Base-by-base conservation (phyloP, 1,140 invertebrate species). In the Listronotus oregonensis region DNA sequence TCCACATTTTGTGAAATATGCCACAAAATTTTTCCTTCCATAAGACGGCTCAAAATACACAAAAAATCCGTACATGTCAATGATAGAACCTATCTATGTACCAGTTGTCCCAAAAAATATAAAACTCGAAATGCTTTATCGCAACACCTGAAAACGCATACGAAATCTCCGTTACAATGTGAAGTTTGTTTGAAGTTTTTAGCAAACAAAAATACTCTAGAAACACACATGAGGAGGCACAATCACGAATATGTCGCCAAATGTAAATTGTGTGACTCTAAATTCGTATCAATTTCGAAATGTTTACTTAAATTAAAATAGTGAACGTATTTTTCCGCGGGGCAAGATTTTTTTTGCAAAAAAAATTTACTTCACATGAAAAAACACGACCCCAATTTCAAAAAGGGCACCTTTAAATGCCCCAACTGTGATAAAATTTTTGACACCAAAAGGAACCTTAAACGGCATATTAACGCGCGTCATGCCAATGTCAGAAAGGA, bases 191-290 rank as follows among this genome's bases (percentile, higher is more conserved):
- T 65, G 0, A 87, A 87, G 64, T 82, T 84, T 1, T 92, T 93
- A 71, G 88, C 85, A 4, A 82, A 89, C 0, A 82, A 85, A 17
- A 84, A 85, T 1, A 82, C 89, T 60, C 78, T 90, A 54, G 84
- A 85, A 3, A 84, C 83, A 11, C 89, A 92, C 71, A 77, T 84
- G 10, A 79, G 84, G 32, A 84, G 85, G 15, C 84, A 87, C 57
- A 82, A 83, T n/a, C 83, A 83, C 18, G 82, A 87, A 62, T 75
- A 64, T 43, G 64, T 71, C 14, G 59, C 65, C 34, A 58, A 54
- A 47, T 76, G 74, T 54, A 71, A 80, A 10, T 69, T 75, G 6
- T 83, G 82, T 54, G 71, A 76, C 4, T 81, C 81, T 65, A 73
- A 78, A 0, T 72, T 68, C 37, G 10, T 59, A 10, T 58, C 65